These are phyloP conservation scores for Lydus trimaculatus DNA, from an alignment of 2,888 invertebrate genomes.

Conservation along the genomic window DNA sequence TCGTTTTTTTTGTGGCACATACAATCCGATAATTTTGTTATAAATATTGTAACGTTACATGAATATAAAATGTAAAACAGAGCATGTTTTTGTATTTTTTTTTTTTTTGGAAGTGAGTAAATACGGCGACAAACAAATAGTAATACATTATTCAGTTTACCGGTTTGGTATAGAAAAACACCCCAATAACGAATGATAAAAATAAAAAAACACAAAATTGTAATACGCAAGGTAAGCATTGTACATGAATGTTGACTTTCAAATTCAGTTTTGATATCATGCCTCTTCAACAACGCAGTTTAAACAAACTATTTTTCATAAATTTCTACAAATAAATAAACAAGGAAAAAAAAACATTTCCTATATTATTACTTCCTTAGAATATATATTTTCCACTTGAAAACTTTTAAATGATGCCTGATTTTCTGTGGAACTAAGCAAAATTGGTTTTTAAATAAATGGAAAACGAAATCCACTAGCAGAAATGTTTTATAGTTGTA, in stretches of 20 bases:
- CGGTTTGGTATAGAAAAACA: neutral
- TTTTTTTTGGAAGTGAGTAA: neutral
- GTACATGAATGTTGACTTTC: neutral
- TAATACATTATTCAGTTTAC: constrained; percentile 6
- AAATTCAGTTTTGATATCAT: neutral
- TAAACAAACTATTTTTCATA: neutral
- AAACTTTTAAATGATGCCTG: neutral
- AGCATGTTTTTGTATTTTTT: neutral
- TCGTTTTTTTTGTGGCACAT: neutral
- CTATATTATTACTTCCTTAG: neutral
- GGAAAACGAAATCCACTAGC: neutral
- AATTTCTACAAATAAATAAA: neutral
- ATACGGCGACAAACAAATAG: neutral
- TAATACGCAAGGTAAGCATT: neutral
- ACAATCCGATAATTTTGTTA: neutral
- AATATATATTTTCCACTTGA: neutral
- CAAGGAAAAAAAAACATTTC: neutral
- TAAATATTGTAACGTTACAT: neutral
- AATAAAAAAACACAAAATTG: neutral
- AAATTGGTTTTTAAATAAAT: neutral
- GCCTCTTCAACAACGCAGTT: neutral
- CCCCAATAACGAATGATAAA: neutral
- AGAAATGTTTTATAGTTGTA: neutral
- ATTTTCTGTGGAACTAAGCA: neutral
- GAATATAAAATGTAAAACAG: neutral